Evolutionary conservation across 2,888 invertebrate genomes (phyloP).

Genomic region (Tachina lurida): DNA sequence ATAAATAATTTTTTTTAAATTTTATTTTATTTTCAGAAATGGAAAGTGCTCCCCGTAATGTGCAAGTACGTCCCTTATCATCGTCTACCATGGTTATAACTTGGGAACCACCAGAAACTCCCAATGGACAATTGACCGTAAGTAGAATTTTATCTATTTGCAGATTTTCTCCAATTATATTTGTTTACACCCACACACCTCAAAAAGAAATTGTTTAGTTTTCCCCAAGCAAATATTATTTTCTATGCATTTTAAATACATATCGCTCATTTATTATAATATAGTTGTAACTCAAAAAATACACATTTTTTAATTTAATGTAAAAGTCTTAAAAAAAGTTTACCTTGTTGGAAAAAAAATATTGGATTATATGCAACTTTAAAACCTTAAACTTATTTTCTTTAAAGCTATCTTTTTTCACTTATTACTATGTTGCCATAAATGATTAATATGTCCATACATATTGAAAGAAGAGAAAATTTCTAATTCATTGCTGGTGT

Average conservation of each 20-base stretch:
- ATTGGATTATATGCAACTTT: too few species aligned
- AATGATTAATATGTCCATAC: too few species aligned
- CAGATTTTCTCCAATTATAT: conserved; percentile 4
- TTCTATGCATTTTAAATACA: conserved; percentile 13
- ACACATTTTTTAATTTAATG: too few species aligned
- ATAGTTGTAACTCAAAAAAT: too few species aligned
- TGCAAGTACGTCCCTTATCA: conserved; percentile 96
- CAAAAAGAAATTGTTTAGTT: not conserved
- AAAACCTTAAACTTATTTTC: too few species aligned
- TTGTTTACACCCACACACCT: conserved; percentile 1
- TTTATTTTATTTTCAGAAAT: conserved; percentile 87
- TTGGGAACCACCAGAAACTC: conserved; percentile 98
- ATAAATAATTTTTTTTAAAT: not conserved
- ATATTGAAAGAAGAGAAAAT: not conserved
- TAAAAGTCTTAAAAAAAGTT: too few species aligned
- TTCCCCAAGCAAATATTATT: conserved; percentile 24
- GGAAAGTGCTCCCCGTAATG: conserved; percentile 96
- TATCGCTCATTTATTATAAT: not conserved
- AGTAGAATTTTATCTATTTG: conserved; percentile 80
- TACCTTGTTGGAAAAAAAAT: too few species aligned
- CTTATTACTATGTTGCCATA: too few species aligned
- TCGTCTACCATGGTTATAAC: conserved; percentile 98
- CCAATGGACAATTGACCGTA: conserved; percentile 98
- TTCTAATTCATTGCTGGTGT: conserved; percentile 18
- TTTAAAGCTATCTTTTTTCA: too few species aligned